These are phyloP conservation scores for Andrena hattorfiana DNA, from an alignment of 2,888 invertebrate genomes.

Conservation along the genomic window DNA sequence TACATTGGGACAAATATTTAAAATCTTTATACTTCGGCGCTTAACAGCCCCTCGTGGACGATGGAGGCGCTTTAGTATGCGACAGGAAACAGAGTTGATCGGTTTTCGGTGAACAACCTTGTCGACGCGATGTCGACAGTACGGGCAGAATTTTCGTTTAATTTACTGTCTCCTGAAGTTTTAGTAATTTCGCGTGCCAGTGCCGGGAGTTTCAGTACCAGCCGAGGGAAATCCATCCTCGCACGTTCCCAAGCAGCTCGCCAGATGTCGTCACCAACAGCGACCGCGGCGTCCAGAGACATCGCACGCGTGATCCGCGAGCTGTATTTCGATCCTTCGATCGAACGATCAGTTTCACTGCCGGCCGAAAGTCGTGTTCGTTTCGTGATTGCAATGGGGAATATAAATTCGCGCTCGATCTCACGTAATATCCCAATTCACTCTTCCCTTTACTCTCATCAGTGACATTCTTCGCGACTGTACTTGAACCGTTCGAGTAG, in stretches of 20 bases:
- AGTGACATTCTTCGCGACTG: too few relatives aligned
- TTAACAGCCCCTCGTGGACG: not conserved
- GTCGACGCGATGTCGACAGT: conserved; percentile 58
- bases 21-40: conserved; percentile 3
- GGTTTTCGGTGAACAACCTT: conserved; percentile 55
- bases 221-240: not conserved
- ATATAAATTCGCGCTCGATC: not conserved
- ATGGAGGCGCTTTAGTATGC: conserved; percentile 17
- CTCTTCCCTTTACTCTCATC: too few relatives aligned
- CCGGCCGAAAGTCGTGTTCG: not conserved
- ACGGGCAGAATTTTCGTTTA: conserved; percentile 51
- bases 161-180: conserved; percentile 60
- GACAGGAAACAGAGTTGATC: conserved; percentile 50
- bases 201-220: conserved; percentile 29
- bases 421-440: not conserved
- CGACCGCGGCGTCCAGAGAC: not conserved
- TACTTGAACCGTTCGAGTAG: not conserved
- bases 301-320: not conserved
- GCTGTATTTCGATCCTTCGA: not conserved
- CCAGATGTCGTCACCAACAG: conserved; percentile 40
- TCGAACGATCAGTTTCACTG: not conserved
- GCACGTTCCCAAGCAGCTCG: not conserved
- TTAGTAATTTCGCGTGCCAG: conserved; percentile 55
- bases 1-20: not conserved
- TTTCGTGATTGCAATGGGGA: not conserved